These are phyloP conservation scores for Pegoplata infirma DNA, from an alignment of 2,888 invertebrate genomes.

Conservation along the genomic window DNA sequence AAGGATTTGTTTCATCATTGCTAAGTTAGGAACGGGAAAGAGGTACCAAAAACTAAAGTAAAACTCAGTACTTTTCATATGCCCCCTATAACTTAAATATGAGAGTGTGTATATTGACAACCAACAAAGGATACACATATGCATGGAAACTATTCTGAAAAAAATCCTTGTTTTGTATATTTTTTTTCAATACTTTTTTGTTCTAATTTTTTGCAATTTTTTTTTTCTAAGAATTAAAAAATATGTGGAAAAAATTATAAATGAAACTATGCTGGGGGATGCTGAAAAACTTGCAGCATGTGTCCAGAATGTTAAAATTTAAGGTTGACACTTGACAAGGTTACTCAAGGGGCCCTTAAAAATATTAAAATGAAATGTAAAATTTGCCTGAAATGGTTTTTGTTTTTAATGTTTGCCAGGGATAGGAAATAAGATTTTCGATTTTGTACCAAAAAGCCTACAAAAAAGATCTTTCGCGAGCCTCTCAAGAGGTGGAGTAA, in stretches of 20 bases:
- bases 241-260: conserved; percentile 1
- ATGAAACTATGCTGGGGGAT: conserved; percentile 7
- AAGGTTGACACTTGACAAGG: not conserved
- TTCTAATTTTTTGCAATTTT: not conserved
- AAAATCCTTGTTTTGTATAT: conserved; percentile 6
- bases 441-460: too few relatives aligned
- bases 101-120: not conserved
- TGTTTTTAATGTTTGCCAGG: too few relatives aligned
- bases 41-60: conserved; percentile 2
- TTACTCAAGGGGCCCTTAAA: not conserved
- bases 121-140: conserved; percentile 30
- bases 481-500: too few relatives aligned
- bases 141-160: too few relatives aligned
- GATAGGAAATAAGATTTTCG: too few relatives aligned
- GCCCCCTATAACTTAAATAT: too few relatives aligned
- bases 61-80: too few relatives aligned
- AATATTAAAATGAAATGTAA: too few relatives aligned
- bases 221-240: not conserved
- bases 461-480: too few relatives aligned
- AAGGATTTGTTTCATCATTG: conserved; percentile 19
- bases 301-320: not conserved
- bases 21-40: not conserved
- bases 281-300: too few relatives aligned
- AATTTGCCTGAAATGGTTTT: too few relatives aligned
- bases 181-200: conserved; percentile 19